A percentile compares a stretch with the other conserved stretches of the same genome.
Evolutionary conservation across 2,797 vertebrate genomes (phyloP).

Genomic region (Xiphorhynchus erythropygius): DNA sequence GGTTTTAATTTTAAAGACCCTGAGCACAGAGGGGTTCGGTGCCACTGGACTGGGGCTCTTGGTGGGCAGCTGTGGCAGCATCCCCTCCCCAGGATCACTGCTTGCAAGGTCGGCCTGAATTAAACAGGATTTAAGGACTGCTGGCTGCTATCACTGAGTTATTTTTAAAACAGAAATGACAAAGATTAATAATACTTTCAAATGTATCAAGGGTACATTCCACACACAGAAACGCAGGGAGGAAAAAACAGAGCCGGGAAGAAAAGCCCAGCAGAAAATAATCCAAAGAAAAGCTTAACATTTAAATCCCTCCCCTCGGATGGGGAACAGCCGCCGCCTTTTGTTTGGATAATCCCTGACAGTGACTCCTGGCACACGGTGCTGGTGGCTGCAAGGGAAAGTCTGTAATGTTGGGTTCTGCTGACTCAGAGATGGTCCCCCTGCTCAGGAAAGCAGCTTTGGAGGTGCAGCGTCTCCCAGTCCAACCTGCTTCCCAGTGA

Average conservation of each 20-base stretch:
- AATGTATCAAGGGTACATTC: slow-evolving; percentile 12
- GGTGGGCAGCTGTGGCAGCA: neutral
- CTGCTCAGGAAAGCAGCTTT: neutral
- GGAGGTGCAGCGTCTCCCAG: neutral
- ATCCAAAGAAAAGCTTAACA: slow-evolving; percentile 19
- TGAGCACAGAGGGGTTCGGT: fast-evolving
- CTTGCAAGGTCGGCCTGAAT: neutral
- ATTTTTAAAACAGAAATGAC: slow-evolving; percentile 37
- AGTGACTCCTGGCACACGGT: neutral
- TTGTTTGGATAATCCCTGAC: neutral
- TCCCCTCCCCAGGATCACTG: neutral
- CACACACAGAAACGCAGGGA: neutral
- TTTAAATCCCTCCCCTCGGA: neutral
- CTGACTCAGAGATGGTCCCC: neutral
- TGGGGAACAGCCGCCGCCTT: neutral
- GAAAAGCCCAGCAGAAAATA: neutral
- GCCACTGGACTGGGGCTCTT: neutral
- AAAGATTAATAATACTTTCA: slow-evolving; percentile 51
- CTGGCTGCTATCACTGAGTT: slow-evolving; percentile 4
- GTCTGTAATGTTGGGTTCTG: neutral
- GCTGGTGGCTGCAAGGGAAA: neutral
- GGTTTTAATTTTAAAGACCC: slow-evolving; percentile 64
- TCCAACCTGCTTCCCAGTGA: neutral
- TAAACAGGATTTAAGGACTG: neutral
- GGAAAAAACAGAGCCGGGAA: neutral